A percentile compares a stretch with the other conserved stretches of the same genome.
Conservation (phyloP, 2,113 vertebrate genomes). For the Gopherus evgoodei region DNA sequence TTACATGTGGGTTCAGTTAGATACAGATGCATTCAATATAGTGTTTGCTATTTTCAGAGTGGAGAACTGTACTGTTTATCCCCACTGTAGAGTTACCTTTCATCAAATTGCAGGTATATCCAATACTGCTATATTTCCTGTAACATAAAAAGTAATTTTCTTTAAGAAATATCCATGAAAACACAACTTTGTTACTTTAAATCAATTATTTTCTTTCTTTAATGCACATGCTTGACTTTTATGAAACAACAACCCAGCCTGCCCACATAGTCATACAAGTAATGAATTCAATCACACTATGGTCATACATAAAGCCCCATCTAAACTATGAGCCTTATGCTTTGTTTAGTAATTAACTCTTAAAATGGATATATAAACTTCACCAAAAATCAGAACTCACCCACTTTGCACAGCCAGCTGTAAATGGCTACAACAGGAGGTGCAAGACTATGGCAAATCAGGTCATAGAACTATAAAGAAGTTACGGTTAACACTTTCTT, state of each 20-base stretch:
- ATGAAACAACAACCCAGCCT: not conserved
- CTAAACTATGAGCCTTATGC: not conserved
- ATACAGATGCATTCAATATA: not conserved
- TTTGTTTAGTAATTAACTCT: not conserved
- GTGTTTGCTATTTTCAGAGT: not conserved
- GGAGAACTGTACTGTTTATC: not conserved
- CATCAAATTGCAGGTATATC: too few species aligned
- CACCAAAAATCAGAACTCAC: not conserved
- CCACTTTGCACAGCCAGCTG: not conserved
- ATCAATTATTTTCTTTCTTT: not conserved
- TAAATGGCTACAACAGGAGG: not conserved
- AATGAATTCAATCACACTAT: rapidly evolving
- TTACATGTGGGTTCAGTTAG: not conserved
- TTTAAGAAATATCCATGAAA: not conserved
- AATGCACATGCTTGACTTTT: not conserved
- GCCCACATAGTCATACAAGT: not conserved
- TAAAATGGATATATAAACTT: not conserved
- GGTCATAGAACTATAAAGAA: not conserved
- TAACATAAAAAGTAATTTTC: not conserved
- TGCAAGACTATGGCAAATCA: not conserved
- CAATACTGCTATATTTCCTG: not conserved
- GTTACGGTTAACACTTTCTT: not conserved
- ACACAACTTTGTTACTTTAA: not conserved
- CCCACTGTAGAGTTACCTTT: not conserved
- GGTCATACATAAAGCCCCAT: not conserved